Evolutionary conservation across 2,797 vertebrate genomes (phyloP).

Genomic region (Phrynocephalus guinanensis): DNA sequence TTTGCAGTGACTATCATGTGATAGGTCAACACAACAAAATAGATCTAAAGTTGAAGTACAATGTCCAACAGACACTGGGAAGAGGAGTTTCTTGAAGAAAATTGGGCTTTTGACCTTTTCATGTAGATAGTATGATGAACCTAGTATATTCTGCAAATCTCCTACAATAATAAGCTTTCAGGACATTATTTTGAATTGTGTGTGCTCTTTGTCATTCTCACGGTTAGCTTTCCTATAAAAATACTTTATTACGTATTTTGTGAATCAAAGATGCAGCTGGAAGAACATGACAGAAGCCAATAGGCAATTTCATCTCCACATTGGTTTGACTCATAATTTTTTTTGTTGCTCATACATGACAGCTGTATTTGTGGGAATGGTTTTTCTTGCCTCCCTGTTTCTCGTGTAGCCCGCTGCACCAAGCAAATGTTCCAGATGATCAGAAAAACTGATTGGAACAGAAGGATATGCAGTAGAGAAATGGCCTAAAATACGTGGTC

Average conservation of each 20-base stretch:
- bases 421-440: neutral
- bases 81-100: neutral
- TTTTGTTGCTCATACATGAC: neutral
- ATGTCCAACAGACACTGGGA: neutral
- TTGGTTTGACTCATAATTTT: constrained; percentile 1
- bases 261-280: neutral
- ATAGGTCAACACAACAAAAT: neutral
- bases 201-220: neutral
- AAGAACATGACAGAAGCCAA: neutral
- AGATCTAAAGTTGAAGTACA: neutral
- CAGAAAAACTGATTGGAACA: neutral
- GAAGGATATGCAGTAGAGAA: neutral
- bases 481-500: neutral
- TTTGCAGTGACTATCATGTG: neutral
- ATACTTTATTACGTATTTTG: neutral
- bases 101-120: neutral
- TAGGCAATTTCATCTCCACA: neutral
- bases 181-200: neutral
- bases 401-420: neutral
- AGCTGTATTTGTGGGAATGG: neutral
- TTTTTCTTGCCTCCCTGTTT: neutral
- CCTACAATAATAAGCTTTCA: neutral
- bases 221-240: neutral
- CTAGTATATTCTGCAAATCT: neutral
- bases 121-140: neutral